Evolutionary conservation across 2,113 vertebrate species (phyloP).

Genomic region (Sardina pilchardus): DNA sequence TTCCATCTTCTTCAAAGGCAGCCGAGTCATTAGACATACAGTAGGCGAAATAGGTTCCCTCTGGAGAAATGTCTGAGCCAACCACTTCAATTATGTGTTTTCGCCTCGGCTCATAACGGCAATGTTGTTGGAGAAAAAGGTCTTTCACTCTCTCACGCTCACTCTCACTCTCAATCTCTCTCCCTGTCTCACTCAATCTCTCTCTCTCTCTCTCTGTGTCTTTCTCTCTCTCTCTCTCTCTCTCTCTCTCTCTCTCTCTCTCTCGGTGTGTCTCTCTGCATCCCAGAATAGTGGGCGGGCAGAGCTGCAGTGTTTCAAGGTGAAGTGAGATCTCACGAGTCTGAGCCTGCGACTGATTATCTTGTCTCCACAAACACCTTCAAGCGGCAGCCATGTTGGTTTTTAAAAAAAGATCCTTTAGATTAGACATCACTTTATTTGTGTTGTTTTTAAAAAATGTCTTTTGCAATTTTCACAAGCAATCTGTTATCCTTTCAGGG

Average conservation of each 20-base stretch:
- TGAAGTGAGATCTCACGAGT: neutral
- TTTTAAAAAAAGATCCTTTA: neutral
- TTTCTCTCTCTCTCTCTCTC: neutral
- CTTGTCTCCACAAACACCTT: neutral
- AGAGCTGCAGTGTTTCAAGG: neutral
- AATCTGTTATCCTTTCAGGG: neutral
- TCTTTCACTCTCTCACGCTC: constrained; percentile 22
- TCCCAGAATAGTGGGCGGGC: neutral
- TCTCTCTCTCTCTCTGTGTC: neutral
- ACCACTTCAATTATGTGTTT: constrained; percentile 58
- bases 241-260: neutral
- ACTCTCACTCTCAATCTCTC: neutral
- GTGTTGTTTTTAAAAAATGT: neutral
- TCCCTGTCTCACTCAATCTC: neutral
- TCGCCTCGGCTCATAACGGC: constrained; percentile 34
- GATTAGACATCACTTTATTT: neutral
- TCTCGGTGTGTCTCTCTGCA: neutral
- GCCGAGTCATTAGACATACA: constrained; percentile 64
- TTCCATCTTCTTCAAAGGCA: constrained; percentile 68
- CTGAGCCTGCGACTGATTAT: neutral
- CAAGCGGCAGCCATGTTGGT: neutral
- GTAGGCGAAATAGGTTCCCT: constrained; percentile 65
- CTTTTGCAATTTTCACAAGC: constrained; percentile 2
- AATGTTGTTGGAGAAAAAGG: constrained; percentile 29
- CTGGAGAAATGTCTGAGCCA: constrained; percentile 56